Evolutionary conservation across 2,113 vertebrate species (phyloP), one percentile per base, ranked within the genome.

Genomic region (Pyrgilauda ruficollis): DNA sequence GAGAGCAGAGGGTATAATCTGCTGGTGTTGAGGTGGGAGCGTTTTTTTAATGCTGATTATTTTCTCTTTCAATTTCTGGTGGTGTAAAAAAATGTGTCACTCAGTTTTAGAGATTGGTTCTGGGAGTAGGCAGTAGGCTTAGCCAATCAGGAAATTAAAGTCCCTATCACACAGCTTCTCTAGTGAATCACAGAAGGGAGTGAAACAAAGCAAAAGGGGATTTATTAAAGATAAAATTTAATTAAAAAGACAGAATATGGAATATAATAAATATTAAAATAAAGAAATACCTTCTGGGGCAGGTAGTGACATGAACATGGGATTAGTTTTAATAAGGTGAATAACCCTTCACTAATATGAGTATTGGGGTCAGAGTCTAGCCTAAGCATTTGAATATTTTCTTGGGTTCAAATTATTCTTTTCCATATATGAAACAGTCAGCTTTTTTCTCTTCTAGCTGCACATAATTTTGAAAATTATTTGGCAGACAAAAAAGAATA

Each of bases 271-370:
- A 94, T 84, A 95, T 89, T 91, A 87, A 96, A 95, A 89, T 91
- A 93, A 90, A 93, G 55, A 69, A 94, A 56, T 69, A 49, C 3
- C 86, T 92, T 90, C 69, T 94, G 94, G 78, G 84, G 84, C 81
- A 95, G 91, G 82, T 94, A 93, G 67, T 67, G 67, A 95, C 94
- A 94, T 69, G 75, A 94, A 87, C 75, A 91, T 31, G 55, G 70
- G 82, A 87, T 95, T 93, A 94, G 73, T 93, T 89, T 94, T 94
- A 96, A 94, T 94, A 89, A 95, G 75, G 67, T 85, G 93, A 91
- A 83, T 91, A 93, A 94, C 87, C 82, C 66, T 85, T 85, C 62
- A 62, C 39, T 41, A 41, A 41, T 41, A 79, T 11, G 33, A 93
- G 33, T 83, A 68, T 4, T 49, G 67, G 35, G 94, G 93, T 94